Base-by-base conservation (phyloP, 2,888 invertebrate genomes). In the Aromia moschata region DNA sequence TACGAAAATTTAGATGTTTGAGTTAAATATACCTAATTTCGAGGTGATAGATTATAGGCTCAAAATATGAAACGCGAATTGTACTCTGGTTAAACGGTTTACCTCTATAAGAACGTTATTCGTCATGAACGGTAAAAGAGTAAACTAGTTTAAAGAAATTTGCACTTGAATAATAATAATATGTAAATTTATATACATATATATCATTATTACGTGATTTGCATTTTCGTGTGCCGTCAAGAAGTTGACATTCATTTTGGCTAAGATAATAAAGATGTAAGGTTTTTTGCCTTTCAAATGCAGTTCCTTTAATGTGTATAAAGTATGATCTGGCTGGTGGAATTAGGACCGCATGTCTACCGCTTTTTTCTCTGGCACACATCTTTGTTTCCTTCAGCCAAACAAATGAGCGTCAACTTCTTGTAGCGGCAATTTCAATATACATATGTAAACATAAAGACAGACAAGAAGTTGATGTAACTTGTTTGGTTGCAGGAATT, bases 241-340 rank as follows among this genome's bases (percentile, higher is more conserved):
- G 92, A 92, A 93, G 92, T 93, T 93, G 92, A 93, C 92, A 91
- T 91, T 92, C 92, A 91, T 92, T 92, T 90, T 87, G 89, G 90
- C 91, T 89, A 89, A 89, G 88, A 89, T 58, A 47, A 45, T 56
- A 49, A 56, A 49, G 56, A 56, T 56, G 56, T 56, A 47, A 30
- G 30, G 17, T 20, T n/a, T 49, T 49, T 16, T 18, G 25, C 25
- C 25, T 49, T 38, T 18, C 30, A 38, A 49, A 18, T 36, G 33
- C 4, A 37, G 15, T 15, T 9, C 12, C 38, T 20, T 49, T 49
- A 36, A 7, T 38, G 20, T 25, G 20, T 25, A 14, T 5, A 38
- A 25, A 17, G 20, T 31, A 11, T 47, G 47, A 47, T 18, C 15
- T 49, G 38, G 30, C 30, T 20, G 38, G 25, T 38, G 38, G 37